Percentiles rank a stretch among this genome's conserved stretches.
Conservation (phyloP, 2,113 vertebrate species). For the Bambusicola thoracicus region DNA sequence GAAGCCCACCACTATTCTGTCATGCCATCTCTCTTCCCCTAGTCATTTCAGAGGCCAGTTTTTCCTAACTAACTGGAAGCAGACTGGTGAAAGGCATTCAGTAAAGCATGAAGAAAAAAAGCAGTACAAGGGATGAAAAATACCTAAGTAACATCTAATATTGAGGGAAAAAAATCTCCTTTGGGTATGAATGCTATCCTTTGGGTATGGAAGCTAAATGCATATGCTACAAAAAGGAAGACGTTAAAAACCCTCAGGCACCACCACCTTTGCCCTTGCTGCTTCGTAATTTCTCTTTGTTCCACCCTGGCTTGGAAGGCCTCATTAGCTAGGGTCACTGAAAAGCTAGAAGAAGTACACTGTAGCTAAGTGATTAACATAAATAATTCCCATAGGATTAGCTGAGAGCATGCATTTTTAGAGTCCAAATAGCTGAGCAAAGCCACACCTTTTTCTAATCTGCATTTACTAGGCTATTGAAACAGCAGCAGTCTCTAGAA, state of each 20-base stretch:
- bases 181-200: neutral
- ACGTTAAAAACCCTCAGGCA: neutral
- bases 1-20: neutral
- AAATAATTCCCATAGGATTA: neutral
- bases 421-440: neutral
- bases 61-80: neutral
- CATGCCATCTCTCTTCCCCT: neutral
- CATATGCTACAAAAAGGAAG: neutral
- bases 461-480: neutral
- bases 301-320: neutral
- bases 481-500: neutral
- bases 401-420: neutral
- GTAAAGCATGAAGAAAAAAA: neutral
- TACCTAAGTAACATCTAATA: neutral
- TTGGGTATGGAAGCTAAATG: neutral
- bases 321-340: slow-evolving; percentile 9
- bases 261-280: neutral
- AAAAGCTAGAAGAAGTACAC: neutral
- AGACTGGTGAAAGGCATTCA: neutral
- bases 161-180: neutral
- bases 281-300: slow-evolving; percentile 14
- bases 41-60: neutral
- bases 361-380: neutral
- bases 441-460: neutral
- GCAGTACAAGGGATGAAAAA: neutral